Evolutionary conservation across 2,888 invertebrate genomes (phyloP).

Genomic region (Heteromyza rotundicornis): DNA sequence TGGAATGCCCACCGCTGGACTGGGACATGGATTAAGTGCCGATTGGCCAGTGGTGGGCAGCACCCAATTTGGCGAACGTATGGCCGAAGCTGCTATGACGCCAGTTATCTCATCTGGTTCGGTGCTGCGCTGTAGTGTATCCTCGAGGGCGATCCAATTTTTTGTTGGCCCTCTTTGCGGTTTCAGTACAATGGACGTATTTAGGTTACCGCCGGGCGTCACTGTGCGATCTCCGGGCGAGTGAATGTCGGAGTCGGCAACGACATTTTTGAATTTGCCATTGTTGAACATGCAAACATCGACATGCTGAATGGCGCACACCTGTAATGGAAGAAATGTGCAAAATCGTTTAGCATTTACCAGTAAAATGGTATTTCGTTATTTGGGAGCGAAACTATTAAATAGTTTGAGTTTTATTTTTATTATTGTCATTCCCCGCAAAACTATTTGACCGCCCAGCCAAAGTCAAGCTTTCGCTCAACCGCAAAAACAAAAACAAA

Average conservation of each 20-base stretch:
- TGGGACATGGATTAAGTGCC: constrained; percentile 51
- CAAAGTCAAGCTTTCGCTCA: too few species aligned
- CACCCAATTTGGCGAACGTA: constrained; percentile 60
- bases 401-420: too few species aligned
- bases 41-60: constrained; percentile 39
- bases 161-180: constrained; percentile 81
- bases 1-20: constrained; percentile 42
- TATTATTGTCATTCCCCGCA: too few species aligned
- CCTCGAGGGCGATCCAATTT: constrained; percentile 91
- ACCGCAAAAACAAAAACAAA: too few species aligned
- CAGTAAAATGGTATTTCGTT: too few species aligned
- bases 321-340: too few species aligned
- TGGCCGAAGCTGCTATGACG: constrained; percentile 66
- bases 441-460: too few species aligned
- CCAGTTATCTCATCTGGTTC: constrained; percentile 66
- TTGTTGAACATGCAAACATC: constrained; percentile 96
- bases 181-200: constrained; percentile 70
- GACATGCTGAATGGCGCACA: constrained; percentile 85
- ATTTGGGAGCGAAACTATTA: too few species aligned
- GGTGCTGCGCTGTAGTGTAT: constrained; percentile 76
- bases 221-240: constrained; percentile 62
- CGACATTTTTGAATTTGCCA: constrained; percentile 93
- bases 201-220: constrained; percentile 69
- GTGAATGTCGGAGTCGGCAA: constrained; percentile 71
- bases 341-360: too few species aligned